Evolutionary conservation across 2,797 vertebrate species (phyloP), one percentile per base, ranked within the genome.

Genomic region (Poecilia gillii): DNA sequence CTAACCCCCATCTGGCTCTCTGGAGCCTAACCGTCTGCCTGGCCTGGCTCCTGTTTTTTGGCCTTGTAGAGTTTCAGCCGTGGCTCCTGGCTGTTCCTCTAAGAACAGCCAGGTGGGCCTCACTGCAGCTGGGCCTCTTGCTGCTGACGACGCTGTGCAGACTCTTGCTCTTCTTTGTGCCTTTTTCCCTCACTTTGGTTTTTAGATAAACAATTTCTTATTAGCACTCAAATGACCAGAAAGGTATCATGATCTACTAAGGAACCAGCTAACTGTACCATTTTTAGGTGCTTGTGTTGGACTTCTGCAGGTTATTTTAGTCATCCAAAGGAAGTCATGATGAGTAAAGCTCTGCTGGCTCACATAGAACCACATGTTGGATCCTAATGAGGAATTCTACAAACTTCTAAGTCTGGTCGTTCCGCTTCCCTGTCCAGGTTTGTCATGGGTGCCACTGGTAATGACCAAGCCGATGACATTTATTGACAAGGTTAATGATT

Each of bases 21-120:
- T 80, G 81, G 82, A 87, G 72, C 76, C 80, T 83, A 79, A 84
- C 23, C 8, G 3, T 78, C 45, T 74, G 16, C 43, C 64, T 83
- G 59, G 39, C 36, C 77, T 41, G 43, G 25, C 57, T 41, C 78
- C 57, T 13, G 16, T 39, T 36, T 74, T 81, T 55, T 72, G 41
- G 31, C 59, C 39, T 4, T 72, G 1, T 33, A n/a, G 12, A 28
- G n/a, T 72, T 57, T 75, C 7, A 31, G 46, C 46, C 53, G n/a
- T 3, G 13, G 59, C 73, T 66, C 3, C 14, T 76, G 46, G 73
- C 33, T 68, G 8, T 80, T n/a, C 53, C 16, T 64, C 64, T 75
- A 39, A 85, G 64, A 51, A 51, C 49, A 53, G 33, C 33, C 33
- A 33, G 33, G 33, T 33, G 33, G 33, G 33, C 33, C 49, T 20